These are phyloP conservation scores for Achroia grisella DNA, from an alignment of 1,140 invertebrate species.

Conservation along the genomic window DNA sequence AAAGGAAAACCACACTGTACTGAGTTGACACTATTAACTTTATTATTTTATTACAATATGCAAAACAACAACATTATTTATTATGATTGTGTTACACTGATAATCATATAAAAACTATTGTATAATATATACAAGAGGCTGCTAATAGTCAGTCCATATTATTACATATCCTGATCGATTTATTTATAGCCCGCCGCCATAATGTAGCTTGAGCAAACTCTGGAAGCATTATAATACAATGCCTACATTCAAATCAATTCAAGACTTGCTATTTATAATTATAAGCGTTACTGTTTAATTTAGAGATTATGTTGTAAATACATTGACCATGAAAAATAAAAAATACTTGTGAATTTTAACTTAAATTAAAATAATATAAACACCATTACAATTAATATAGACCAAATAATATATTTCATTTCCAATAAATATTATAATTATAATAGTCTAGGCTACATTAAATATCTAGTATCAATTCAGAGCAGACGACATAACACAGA, in stretches of 20 bases:
- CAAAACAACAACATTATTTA: conserved; percentile 26
- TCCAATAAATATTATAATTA: too few species aligned
- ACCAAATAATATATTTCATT: neutral
- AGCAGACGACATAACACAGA: too few species aligned
- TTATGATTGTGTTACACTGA: conserved; percentile 29
- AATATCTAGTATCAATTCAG: too few species aligned
- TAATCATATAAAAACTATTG: conserved; percentile 40
- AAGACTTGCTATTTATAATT: neutral
- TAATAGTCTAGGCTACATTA: too few species aligned
- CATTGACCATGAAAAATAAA: neutral
- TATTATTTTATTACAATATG: conserved; percentile 32
- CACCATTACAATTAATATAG: too few species aligned
- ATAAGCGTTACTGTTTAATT: neutral
- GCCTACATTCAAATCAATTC: too few species aligned
- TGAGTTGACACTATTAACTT: too few species aligned
- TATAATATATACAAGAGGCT: conserved; percentile 20
- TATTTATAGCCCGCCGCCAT: conserved; percentile 3
- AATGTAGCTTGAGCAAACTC: conserved; percentile 12
- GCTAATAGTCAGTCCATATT: conserved; percentile 15
- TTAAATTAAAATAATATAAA: too few species aligned
- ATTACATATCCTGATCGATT: conserved; percentile 11
- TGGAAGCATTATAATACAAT: conserved; percentile 13
- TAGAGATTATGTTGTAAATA: too few species aligned
- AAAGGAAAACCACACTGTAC: too few species aligned
- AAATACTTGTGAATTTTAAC: neutral